Conservation (phyloP, 2,113 vertebrate species). For the Oxyura jamaicensis region DNA sequence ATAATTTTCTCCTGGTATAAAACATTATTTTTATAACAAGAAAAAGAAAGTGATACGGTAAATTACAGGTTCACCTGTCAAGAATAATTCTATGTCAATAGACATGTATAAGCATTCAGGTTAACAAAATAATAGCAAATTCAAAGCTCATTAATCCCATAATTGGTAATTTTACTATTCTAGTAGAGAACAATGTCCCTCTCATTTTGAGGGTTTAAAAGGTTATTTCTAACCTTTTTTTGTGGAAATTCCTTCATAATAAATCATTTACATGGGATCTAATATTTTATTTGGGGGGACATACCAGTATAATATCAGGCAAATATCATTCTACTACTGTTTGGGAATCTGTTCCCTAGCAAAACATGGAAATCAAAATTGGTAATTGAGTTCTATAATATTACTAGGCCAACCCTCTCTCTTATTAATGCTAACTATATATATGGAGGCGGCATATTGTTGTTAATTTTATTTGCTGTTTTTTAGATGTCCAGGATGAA, state of each 20-base stretch:
- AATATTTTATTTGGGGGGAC: neutral
- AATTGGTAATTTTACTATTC: neutral
- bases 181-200: neutral
- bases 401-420: neutral
- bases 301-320: neutral
- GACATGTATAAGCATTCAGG: neutral
- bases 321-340: neutral
- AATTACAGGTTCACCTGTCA: conserved; percentile 21
- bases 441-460: accelerated
- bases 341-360: neutral
- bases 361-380: neutral
- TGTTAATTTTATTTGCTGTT: neutral
- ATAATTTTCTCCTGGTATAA: neutral
- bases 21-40: neutral
- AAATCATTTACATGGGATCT: neutral
- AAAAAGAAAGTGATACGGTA: neutral
- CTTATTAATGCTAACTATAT: neutral
- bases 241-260: neutral
- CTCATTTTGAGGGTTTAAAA: neutral
- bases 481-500: neutral
- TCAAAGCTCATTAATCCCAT: neutral
- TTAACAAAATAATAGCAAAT: neutral
- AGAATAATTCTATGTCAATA: neutral
- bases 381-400: neutral
- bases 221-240: neutral